phyloP scores from a whole-genome alignment of 2,888 invertebrate species.

The Philaethria dido region DNA sequence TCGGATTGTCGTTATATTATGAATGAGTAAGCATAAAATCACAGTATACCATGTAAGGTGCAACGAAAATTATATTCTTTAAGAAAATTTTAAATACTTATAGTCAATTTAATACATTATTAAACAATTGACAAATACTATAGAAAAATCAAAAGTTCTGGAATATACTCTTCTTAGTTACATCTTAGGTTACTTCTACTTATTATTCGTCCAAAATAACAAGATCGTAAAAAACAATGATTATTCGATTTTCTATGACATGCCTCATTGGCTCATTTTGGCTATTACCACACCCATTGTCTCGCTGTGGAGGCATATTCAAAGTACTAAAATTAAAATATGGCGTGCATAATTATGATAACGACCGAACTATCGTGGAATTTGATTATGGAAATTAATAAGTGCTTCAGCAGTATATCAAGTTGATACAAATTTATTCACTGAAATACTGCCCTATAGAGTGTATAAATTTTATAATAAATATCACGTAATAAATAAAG shows the following conservation, averaged over 20 bases:
- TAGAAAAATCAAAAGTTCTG: too few species aligned
- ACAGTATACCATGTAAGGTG: too few species aligned
- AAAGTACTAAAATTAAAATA: slow-evolving; percentile 29
- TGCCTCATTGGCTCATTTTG: slow-evolving; percentile 22
- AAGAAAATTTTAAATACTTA: too few species aligned
- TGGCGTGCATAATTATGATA: slow-evolving; percentile 28
- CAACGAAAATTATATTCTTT: too few species aligned
- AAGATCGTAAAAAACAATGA: slow-evolving; percentile 23
- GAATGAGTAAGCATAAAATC: too few species aligned
- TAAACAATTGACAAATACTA: too few species aligned
- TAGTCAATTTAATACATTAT: too few species aligned
- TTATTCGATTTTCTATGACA: slow-evolving; percentile 23
- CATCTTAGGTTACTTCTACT: not conserved
- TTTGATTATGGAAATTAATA: slow-evolving; percentile 24
- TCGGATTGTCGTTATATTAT: too few species aligned
- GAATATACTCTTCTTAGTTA: not conserved
- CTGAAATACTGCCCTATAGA: not conserved
- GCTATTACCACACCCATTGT: slow-evolving; percentile 27
- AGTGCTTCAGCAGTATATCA: not conserved
- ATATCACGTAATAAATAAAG: not conserved
- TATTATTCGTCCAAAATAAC: not conserved
- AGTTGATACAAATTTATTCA: not conserved
- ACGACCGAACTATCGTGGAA: slow-evolving; percentile 18
- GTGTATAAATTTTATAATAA: not conserved
- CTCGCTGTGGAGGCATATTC: slow-evolving; percentile 24